A percentile compares a stretch with the other conserved stretches of the same genome.
These are phyloP conservation scores for Pollachius pollachius DNA, from an alignment of 2,113 vertebrate genomes.

Conservation along the genomic window DNA sequence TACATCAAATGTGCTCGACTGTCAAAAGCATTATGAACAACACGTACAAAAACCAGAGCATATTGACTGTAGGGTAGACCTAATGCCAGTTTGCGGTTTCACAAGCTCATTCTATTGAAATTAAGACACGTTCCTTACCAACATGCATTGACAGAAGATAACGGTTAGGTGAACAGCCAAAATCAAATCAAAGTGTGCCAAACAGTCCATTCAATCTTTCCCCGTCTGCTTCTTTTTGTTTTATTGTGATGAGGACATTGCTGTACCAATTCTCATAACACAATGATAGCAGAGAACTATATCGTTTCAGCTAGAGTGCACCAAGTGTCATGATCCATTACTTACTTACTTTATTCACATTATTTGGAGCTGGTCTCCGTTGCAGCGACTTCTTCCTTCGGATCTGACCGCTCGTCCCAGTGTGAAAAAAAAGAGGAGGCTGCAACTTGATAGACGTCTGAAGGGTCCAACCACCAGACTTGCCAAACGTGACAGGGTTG, in stretches of 20 bases:
- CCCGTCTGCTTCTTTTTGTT: slow-evolving; percentile 24
- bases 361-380: slow-evolving; percentile 45
- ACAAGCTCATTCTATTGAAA: slow-evolving; percentile 4
- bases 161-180: not conserved
- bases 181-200: slow-evolving; percentile 4
- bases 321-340: slow-evolving; percentile 51
- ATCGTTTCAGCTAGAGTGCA: not conserved
- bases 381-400: slow-evolving; percentile 34
- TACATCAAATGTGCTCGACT: not conserved
- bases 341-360: slow-evolving; percentile 74
- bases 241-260: slow-evolving; percentile 26
- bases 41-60: not conserved
- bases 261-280: not conserved
- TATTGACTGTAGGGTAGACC: too few species aligned
- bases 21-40: not conserved
- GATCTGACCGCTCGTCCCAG: slow-evolving; percentile 44
- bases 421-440: slow-evolving; percentile 33
- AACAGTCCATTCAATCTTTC: slow-evolving; percentile 54
- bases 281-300: not conserved
- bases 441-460: slow-evolving; percentile 55
- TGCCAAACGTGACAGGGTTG: slow-evolving; percentile 1
- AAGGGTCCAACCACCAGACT: slow-evolving; percentile 31
- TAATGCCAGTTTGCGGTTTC: not conserved
- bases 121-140: not conserved
- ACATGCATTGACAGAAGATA: not conserved